phyloP scores from a whole-genome alignment of 2,888 invertebrate genomes.

The Cheilosia vernalis region DNA sequence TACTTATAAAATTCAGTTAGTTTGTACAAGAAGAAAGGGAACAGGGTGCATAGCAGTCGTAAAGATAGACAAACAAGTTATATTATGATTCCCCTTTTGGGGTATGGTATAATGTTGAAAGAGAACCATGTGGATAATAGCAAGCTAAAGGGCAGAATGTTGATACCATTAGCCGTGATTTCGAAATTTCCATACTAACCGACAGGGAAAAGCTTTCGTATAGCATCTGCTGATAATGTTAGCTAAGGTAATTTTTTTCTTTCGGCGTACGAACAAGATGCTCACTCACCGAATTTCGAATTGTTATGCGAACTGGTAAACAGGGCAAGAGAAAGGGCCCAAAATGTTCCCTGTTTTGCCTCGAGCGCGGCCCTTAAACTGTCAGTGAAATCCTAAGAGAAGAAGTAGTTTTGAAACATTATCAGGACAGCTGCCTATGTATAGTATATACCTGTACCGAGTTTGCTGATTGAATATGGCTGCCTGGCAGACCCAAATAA shows the following conservation, averaged over 20 bases:
- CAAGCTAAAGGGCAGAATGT: background rate
- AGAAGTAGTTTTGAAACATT: too few relatives aligned
- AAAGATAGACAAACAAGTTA: slow-evolving; percentile 11
- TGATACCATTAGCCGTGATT: slow-evolving; percentile 11
- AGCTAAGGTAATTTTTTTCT: background rate
- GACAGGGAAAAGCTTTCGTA: background rate
- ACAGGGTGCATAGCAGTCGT: background rate
- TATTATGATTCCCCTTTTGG: slow-evolving; percentile 3
- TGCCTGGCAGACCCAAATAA: too few relatives aligned
- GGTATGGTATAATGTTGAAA: background rate
- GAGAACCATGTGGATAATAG: background rate
- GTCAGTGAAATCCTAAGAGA: too few relatives aligned
- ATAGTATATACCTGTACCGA: too few relatives aligned
- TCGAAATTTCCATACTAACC: slow-evolving; percentile 6
- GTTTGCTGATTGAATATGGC: too few relatives aligned
- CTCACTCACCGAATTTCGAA: background rate
- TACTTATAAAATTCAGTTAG: slow-evolving; percentile 24
- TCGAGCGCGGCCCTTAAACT: too few relatives aligned
- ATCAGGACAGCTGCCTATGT: too few relatives aligned
- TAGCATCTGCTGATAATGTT: slow-evolving; percentile 7
- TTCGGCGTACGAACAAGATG: background rate
- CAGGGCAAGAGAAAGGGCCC: too few relatives aligned
- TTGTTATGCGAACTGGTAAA: background rate
- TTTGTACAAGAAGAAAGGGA: slow-evolving; percentile 7
- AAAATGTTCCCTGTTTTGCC: too few relatives aligned